Conservation (phyloP, 2,797 vertebrate genomes). For the Euphonia xanthogaster region DNA sequence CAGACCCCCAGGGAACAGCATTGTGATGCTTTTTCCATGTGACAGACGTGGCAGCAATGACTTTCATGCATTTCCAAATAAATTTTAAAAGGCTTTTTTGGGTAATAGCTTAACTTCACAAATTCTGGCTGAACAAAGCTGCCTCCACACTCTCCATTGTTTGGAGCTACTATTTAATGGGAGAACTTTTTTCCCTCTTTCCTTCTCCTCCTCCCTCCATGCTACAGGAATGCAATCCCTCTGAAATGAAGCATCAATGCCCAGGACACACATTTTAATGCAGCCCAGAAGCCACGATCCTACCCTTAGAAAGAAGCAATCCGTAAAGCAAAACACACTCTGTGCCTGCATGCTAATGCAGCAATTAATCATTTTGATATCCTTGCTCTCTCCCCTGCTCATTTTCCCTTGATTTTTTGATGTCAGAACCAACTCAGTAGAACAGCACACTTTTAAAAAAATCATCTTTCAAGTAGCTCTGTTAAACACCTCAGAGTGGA, state of each 20-base stretch:
- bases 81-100: accelerated
- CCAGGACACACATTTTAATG: background rate
- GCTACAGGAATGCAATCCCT: background rate
- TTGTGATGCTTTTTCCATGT: accelerated
- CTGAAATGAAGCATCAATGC: background rate
- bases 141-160: background rate
- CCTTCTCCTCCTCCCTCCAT: background rate
- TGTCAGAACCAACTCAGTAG: conserved; percentile 16
- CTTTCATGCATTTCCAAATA: background rate
- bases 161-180: background rate
- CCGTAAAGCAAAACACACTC: background rate
- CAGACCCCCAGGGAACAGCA: background rate
- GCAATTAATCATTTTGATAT: conserved; percentile 59
- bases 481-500: conserved; percentile 30
- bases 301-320: conserved; percentile 17
- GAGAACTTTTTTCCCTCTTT: background rate
- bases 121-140: background rate
- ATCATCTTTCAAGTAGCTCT: conserved; percentile 34
- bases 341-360: conserved; percentile 47
- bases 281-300: background rate
- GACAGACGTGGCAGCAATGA: accelerated
- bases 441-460: conserved; percentile 48
- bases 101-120: background rate
- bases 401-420: conserved; percentile 21
- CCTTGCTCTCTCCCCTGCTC: background rate